Evolutionary conservation across 2,113 vertebrate species (phyloP).

Genomic region (Platysternon megacephalum): DNA sequence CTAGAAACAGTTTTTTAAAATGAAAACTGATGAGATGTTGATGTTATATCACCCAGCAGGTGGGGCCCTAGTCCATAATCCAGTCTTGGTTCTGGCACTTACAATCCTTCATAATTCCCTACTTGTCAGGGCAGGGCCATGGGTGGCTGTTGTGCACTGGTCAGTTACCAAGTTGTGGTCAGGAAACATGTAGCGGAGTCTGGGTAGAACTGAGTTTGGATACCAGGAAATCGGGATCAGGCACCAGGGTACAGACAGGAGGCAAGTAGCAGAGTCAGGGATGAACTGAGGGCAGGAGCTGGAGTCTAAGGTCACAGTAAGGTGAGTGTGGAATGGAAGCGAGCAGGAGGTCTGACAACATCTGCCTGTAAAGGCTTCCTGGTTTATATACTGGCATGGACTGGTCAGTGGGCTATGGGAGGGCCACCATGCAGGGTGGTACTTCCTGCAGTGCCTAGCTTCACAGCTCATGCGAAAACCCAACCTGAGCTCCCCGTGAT

Average conservation of each 20-base stretch:
- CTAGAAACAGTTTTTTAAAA: not conserved
- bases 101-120: not conserved
- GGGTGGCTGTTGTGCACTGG: not conserved
- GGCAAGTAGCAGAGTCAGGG: not conserved
- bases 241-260: not conserved
- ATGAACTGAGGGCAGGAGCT: not conserved
- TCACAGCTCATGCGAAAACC: not conserved
- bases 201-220: not conserved
- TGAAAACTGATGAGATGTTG: not conserved
- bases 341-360: not conserved
- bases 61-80: not conserved
- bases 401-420: not conserved
- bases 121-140: not conserved
- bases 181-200: not conserved
- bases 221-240: not conserved
- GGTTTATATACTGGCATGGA: not conserved
- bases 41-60: no score
- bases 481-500: not conserved
- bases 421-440: not conserved
- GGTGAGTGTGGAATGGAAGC: not conserved
- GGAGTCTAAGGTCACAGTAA: not conserved
- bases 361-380: not conserved
- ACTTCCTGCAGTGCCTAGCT: not conserved
- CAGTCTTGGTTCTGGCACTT: not conserved
- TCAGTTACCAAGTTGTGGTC: not conserved